Evolutionary conservation across 1,140 invertebrate species (phyloP), one percentile per base, ranked within the genome.

Genomic region (Drosophila varians): DNA sequence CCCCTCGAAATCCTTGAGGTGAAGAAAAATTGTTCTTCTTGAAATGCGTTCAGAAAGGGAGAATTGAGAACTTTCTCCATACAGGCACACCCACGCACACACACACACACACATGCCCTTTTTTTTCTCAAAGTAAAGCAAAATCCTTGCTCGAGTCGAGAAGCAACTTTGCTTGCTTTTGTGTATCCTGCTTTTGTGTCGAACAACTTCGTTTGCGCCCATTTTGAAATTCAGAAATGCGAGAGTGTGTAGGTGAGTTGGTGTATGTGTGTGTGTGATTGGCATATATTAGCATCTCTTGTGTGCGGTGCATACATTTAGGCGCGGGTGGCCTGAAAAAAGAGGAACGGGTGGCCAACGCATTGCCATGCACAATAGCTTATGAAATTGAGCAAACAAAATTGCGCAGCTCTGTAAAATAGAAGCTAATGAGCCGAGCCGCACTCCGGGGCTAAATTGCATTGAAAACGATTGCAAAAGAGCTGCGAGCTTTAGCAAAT

Each of bases 301-400:
- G 66, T 76, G 62, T 68, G 34, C 38, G 60, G 11, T 74, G 80
- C 66, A 79, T 86, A 73, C 75, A 76, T 76, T 86, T 65, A 69
- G 65, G 61, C 60, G 65, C 56, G 51, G 0, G n/a, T 3, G 38
- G 38, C 14, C 6, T 11, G 25, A 47, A 38, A 53, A n/a, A 55
- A 55, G 38, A 26, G 51, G 34, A 31, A 47, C n/a, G n/a, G n/a
- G 40, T 54, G 57, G n/a, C n/a, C n/a, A 66, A 57, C 34, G 68
- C 66, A 60, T 19, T 71, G 68, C 66, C 28, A 53, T 69, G 61
- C 80, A 86, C 80, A 86, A 86, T 86, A 80, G 80, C 80, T 80
- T 86, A 86, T 86, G 76, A 86, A 86, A 86, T 86, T 86, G 76
- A 86, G 80, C 76, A 86, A 86, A 84, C 79, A 74, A 84, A 84